These are phyloP conservation scores for Xanthorhoe spadicearia DNA, from an alignment of 2,888 invertebrate species.

Conservation along the genomic window DNA sequence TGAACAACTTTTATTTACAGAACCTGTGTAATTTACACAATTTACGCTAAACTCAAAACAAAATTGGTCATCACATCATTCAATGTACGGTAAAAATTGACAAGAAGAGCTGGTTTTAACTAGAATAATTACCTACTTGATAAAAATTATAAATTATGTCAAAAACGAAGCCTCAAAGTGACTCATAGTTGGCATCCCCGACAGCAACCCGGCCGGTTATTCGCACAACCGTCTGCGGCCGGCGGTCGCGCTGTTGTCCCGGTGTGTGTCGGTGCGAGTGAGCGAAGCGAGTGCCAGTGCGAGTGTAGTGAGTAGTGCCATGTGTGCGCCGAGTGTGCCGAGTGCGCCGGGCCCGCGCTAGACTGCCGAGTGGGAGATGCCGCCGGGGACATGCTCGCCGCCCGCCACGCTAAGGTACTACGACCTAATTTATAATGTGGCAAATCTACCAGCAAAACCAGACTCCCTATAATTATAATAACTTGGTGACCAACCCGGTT, in stretches of 20 bases:
- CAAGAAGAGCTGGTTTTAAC: neutral
- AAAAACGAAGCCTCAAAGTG: neutral
- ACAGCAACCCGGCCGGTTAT: conserved; percentile 44
- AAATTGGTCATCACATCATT: too few relatives aligned
- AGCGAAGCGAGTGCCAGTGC: conserved; percentile 30
- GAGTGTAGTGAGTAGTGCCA: conserved; percentile 29
- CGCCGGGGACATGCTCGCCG: conserved; percentile 65
- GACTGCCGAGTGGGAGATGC: conserved; percentile 53
- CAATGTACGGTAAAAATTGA: too few relatives aligned
- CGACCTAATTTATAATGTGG: too few relatives aligned
- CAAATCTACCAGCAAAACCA: neutral
- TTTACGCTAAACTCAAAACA: too few relatives aligned
- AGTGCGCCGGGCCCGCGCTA: neutral
- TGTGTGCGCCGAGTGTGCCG: neutral
- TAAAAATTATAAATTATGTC: too few relatives aligned
- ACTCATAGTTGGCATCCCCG: conserved; percentile 11
- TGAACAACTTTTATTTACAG: too few relatives aligned
- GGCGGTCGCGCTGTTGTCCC: conserved; percentile 43
- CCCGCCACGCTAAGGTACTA: conserved; percentile 72
- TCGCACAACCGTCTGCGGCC: conserved; percentile 54
- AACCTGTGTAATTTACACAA: too few relatives aligned
- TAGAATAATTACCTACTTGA: neutral
- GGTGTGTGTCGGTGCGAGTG: neutral
- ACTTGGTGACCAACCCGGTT: neutral
- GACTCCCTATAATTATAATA: neutral